Evolutionary conservation across 2,113 vertebrate species (phyloP).

Genomic region (Grallaria varia): DNA sequence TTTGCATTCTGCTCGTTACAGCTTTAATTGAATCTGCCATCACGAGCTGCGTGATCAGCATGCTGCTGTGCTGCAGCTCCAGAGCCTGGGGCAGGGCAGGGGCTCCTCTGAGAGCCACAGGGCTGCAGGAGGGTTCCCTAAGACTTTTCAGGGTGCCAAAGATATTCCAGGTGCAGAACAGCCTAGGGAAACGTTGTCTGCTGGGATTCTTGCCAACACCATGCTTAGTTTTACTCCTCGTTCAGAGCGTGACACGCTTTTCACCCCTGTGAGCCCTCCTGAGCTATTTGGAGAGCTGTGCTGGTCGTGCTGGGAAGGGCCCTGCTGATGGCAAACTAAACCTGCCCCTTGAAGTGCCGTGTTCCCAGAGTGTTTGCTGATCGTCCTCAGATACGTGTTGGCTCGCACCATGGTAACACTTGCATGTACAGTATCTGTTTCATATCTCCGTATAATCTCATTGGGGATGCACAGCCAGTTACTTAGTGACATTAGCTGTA

Average conservation of each 20-base stretch:
- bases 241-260: not conserved
- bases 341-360: constrained; percentile 18
- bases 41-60: constrained; percentile 61
- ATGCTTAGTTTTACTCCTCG: not conserved
- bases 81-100: not conserved
- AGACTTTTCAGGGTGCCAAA: not conserved
- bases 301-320: constrained; percentile 7
- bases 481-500: constrained; percentile 15
- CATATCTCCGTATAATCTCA: constrained; percentile 9
- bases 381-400: not conserved
- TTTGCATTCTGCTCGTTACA: constrained; percentile 64
- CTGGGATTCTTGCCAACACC: not conserved
- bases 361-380: constrained; percentile 26
- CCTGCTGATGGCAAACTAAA: constrained; percentile 6
- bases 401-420: constrained; percentile 11
- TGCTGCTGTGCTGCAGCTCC: constrained; percentile 31
- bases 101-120: not conserved
- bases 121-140: not conserved
- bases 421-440: constrained; percentile 6
- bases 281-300: constrained; percentile 24
- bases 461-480: constrained; percentile 52
- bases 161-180: not conserved
- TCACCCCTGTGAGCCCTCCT: not conserved
- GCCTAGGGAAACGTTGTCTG: not conserved
- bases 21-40: constrained; percentile 72